Evolutionary conservation across 2,888 invertebrate species (phyloP).

Genomic region (Marronus borbonicus): DNA sequence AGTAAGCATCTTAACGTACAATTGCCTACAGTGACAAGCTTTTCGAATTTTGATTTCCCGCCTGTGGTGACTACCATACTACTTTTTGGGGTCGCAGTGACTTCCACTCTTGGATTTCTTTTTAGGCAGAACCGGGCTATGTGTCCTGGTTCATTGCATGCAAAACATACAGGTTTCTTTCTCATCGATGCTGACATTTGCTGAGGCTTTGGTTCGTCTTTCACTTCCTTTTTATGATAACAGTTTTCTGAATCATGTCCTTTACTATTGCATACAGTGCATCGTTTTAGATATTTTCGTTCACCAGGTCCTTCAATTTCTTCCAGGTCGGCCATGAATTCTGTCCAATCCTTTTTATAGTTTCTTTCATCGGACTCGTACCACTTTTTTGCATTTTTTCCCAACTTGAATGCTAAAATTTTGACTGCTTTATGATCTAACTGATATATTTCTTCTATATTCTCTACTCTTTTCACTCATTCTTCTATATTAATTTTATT

Average conservation of each 20-base stretch:
- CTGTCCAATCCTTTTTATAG: background rate
- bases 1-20: background rate
- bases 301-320: background rate
- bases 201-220: background rate
- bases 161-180: background rate
- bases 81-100: background rate
- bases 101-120: background rate
- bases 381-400: constrained; percentile 10
- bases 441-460: background rate
- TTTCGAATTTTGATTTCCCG: background rate
- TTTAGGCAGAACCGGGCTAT: background rate
- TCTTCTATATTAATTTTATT: constrained; percentile 24
- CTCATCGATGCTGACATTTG: background rate
- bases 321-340: background rate
- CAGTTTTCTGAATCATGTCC: constrained; percentile 25
- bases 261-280: background rate
- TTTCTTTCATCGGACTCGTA: background rate
- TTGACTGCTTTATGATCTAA: background rate
- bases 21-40: background rate
- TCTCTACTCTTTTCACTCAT: constrained; percentile 16
- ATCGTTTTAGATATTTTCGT: too few species aligned
- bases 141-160: constrained; percentile 14
- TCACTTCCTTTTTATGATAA: background rate
- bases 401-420: constrained; percentile 19
- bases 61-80: background rate